Conservation (phyloP, 2,797 vertebrate species). For the Bradypus variegatus region DNA sequence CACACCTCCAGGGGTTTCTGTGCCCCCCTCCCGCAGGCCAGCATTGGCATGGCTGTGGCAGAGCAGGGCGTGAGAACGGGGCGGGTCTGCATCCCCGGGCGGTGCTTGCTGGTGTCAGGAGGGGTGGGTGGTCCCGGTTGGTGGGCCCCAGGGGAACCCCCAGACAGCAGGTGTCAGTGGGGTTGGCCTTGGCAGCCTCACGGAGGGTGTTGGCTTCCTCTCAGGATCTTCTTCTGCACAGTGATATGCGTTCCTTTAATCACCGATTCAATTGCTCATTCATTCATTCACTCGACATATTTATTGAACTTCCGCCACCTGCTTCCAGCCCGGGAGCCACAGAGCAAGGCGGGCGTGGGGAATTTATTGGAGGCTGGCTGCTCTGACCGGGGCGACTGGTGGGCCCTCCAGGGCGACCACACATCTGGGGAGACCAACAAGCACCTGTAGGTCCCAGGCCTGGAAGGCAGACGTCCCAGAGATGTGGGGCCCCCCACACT, state of each 20-base stretch:
- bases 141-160: background rate
- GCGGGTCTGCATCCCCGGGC: accelerated
- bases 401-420: background rate
- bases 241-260: background rate
- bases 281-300: too few relatives aligned
- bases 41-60: background rate
- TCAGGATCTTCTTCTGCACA: background rate
- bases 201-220: background rate
- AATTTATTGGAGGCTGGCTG: background rate
- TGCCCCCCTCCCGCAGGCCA: too few relatives aligned
- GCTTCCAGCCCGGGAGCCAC: background rate
- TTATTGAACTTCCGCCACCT: too few relatives aligned
- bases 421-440: accelerated
- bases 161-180: background rate
- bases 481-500: accelerated
- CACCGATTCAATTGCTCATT: background rate
- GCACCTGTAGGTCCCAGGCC: background rate
- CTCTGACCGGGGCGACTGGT: background rate
- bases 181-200: background rate
- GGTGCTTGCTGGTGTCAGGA: background rate
- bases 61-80: background rate
- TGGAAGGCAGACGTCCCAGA: background rate
- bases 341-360: accelerated
- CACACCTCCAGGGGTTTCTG: too few relatives aligned
- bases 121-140: background rate